Percentiles rank a stretch among this genome's conserved stretches.
Evolutionary conservation across 1,140 invertebrate genomes (phyloP).

Genomic region (Heliothis subflexa): DNA sequence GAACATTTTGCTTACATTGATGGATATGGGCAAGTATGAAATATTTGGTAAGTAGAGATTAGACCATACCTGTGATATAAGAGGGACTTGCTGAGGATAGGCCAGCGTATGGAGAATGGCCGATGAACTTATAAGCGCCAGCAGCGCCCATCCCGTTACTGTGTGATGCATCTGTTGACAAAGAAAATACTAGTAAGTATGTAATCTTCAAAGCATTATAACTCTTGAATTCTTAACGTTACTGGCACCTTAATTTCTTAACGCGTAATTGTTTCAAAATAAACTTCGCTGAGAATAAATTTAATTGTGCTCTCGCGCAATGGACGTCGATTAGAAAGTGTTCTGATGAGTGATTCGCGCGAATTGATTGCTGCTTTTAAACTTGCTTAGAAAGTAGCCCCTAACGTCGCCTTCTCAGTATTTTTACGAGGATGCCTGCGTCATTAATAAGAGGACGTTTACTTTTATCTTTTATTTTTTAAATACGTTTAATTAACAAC

Average conservation of each 20-base stretch:
- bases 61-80: slow-evolving; percentile 78
- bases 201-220: neutral
- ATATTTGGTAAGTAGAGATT: neutral
- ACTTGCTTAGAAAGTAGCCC: slow-evolving; percentile 79
- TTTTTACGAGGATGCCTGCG: slow-evolving; percentile 71
- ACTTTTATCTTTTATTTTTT: slow-evolving; percentile 48
- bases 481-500: slow-evolving; percentile 56
- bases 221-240: too few species aligned
- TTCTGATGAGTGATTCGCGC: slow-evolving; percentile 80
- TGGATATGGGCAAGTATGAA: neutral
- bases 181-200: slow-evolving; percentile 58
- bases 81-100: slow-evolving; percentile 85
- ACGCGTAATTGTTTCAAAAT: slow-evolving; percentile 5
- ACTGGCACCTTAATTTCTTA: neutral
- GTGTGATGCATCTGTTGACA: slow-evolving; percentile 84
- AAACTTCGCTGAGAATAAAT: slow-evolving; percentile 34
- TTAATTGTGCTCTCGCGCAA: slow-evolving; percentile 67
- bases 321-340: slow-evolving; percentile 81
- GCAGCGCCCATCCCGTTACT: slow-evolving; percentile 85
- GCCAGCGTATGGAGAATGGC: slow-evolving; percentile 86
- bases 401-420: slow-evolving; percentile 60
- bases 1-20: neutral
- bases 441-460: slow-evolving; percentile 75
- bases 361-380: slow-evolving; percentile 77
- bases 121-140: slow-evolving; percentile 86